Conservation (phyloP, 2,797 vertebrate species). For the Acipenser transmontanus region DNA sequence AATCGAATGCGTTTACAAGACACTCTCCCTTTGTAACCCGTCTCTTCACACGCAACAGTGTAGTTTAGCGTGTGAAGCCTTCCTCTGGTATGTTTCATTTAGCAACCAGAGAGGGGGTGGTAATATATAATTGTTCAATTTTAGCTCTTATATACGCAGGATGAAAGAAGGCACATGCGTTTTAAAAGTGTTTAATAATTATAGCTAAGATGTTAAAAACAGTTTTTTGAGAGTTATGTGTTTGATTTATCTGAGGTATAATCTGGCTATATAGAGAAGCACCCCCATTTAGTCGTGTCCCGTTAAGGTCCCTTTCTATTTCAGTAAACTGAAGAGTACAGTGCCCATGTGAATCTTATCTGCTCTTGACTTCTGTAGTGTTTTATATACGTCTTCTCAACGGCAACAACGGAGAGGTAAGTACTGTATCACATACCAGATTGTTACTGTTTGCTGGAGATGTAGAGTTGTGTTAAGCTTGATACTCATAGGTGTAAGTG, state of each 20-base stretch:
- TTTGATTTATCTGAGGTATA: background rate
- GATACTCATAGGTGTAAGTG: no score
- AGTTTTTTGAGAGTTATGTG: background rate
- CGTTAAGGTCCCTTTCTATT: background rate
- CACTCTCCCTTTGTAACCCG: background rate
- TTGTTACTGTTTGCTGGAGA: no score
- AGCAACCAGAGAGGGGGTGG: background rate
- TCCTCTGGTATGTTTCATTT: constrained; percentile 12
- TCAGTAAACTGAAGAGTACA: background rate
- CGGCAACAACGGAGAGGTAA: no score
- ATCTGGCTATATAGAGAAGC: background rate
- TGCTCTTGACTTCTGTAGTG: no score
- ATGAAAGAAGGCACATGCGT: background rate
- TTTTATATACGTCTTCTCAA: no score
- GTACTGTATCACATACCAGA: no score
- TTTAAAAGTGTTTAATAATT: background rate
- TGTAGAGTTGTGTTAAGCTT: no score
- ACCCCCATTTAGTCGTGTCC: background rate
- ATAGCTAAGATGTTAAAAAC: background rate
- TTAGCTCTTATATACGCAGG: background rate
- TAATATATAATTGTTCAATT: background rate
- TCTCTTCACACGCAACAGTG: background rate
- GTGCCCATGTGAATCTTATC: no score
- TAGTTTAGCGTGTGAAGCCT: background rate
- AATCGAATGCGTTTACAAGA: background rate